A percentile compares a stretch with the other conserved stretches of the same genome.
phyloP scores from a whole-genome alignment of 2,888 invertebrate genomes.

The Meteorus colon region DNA sequence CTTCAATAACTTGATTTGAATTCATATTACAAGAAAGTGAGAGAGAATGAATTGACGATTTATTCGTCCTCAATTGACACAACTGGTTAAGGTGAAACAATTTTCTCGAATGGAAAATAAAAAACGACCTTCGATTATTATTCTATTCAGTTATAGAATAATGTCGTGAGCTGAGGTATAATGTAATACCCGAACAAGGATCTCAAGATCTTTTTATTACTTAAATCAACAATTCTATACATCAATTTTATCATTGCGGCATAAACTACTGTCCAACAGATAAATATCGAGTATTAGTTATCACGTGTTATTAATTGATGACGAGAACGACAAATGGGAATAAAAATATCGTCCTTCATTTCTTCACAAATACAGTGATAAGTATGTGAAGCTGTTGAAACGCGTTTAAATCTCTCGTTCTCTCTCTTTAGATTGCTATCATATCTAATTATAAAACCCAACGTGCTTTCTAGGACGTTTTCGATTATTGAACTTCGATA shows the following conservation, averaged over 20 bases:
- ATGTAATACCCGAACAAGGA: background rate
- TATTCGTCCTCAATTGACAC: background rate
- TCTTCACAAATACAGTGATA: background rate
- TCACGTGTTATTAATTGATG: background rate
- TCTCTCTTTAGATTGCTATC: constrained; percentile 12
- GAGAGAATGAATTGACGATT: background rate
- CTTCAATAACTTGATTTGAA: constrained; percentile 1
- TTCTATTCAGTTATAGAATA: background rate
- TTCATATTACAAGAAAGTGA: background rate
- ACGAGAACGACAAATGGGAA: background rate
- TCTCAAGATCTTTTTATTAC: background rate
- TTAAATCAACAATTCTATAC: background rate
- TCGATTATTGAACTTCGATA: constrained; percentile 21
- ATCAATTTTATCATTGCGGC: background rate
- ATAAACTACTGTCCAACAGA: background rate
- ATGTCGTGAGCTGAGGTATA: background rate
- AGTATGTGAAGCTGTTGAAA: background rate
- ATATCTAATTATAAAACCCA: constrained; percentile 15
- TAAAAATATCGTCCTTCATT: background rate
- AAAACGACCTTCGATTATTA: constrained; percentile 6
- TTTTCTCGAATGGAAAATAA: constrained; percentile 18
- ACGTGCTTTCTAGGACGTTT: constrained; percentile 1
- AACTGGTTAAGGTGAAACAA: background rate
- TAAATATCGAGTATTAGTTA: background rate
- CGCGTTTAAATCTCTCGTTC: background rate